These are phyloP conservation scores for Tipula helvola DNA, from an alignment of 2,888 invertebrate species.

Conservation along the genomic window DNA sequence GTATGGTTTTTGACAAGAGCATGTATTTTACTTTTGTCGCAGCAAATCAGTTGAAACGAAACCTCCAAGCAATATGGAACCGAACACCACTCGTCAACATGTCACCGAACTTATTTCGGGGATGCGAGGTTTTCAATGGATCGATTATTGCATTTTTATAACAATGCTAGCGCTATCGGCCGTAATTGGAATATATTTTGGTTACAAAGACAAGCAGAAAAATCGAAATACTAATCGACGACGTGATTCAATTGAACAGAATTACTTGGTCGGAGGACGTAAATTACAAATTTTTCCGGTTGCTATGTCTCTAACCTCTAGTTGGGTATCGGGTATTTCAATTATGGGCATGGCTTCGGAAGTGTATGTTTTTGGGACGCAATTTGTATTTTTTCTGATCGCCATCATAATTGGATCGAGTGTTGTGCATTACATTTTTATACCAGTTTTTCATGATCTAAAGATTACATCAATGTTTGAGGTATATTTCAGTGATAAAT, in stretches of 20 bases:
- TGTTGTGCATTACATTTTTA: neutral
- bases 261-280: conserved; percentile 40
- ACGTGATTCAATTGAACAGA: conserved; percentile 24
- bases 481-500: neutral
- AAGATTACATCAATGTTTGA: neutral
- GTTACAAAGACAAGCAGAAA: conserved; percentile 27
- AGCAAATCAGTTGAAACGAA: neutral
- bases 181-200: conserved; percentile 39
- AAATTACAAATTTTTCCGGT: conserved; percentile 41
- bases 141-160: conserved; percentile 38
- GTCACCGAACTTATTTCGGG: neutral
- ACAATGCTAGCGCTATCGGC: conserved; percentile 36
- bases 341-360: neutral
- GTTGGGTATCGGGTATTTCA: neutral
- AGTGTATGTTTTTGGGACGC: neutral
- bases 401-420: neutral
- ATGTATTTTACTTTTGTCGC: neutral
- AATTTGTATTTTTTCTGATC: neutral
- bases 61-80: neutral
- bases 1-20: neutral
- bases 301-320: conserved; percentile 41
- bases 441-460: neutral
- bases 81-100: neutral
- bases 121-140: conserved; percentile 24
- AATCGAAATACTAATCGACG: conserved; percentile 15